Evolutionary conservation across 2,113 vertebrate species (phyloP).

Genomic region (Prunella himalayana): DNA sequence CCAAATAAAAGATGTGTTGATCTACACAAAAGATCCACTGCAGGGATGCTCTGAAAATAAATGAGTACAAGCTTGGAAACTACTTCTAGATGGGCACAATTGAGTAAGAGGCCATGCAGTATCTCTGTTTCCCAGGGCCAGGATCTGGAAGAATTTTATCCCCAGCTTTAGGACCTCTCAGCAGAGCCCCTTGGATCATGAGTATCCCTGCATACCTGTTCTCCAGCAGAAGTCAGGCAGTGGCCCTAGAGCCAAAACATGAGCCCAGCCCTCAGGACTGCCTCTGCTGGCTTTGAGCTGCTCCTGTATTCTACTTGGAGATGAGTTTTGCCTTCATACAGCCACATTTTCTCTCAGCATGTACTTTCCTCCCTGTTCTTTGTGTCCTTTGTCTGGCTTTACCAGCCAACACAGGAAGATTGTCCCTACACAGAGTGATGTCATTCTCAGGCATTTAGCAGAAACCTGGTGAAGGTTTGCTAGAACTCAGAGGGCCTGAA

Average conservation of each 20-base stretch:
- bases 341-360: accelerated
- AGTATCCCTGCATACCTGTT: not conserved
- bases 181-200: not conserved
- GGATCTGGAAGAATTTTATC: not conserved
- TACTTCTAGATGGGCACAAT: not conserved
- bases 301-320: not conserved
- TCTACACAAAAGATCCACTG: not conserved
- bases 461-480: not conserved
- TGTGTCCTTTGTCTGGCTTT: not conserved
- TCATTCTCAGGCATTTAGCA: not conserved
- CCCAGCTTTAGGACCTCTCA: not conserved
- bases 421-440: not conserved
- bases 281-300: not conserved
- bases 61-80: not conserved
- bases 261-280: not conserved
- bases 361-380: not conserved
- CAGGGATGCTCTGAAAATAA: not conserved
- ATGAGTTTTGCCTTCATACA: not conserved
- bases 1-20: not conserved
- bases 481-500: not conserved
- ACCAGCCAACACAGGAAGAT: not conserved
- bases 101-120: not conserved
- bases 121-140: not conserved
- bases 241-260: not conserved
- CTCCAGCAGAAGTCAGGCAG: accelerated